Percentiles rank a stretch among this genome's conserved stretches.
Conservation (phyloP, 2,888 invertebrate species). For the Drosophila neotestacea region DNA sequence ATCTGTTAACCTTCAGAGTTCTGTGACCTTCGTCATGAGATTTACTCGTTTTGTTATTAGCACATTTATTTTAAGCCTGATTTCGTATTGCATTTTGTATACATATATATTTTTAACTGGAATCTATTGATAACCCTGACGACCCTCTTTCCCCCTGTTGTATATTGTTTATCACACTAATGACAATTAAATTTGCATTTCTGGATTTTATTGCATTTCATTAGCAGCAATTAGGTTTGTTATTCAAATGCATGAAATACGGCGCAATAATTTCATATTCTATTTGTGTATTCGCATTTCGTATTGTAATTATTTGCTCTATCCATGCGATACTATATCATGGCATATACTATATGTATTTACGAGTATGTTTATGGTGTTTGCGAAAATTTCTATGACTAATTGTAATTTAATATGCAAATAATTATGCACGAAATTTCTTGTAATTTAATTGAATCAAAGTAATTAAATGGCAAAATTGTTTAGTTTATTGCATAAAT, state of each 20-base stretch:
- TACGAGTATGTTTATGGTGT: constrained; percentile 5
- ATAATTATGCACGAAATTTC: constrained; percentile 56
- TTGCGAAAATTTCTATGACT: constrained; percentile 20
- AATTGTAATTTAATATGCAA: constrained; percentile 67
- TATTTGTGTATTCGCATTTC: constrained; percentile 31
- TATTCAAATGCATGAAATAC: constrained; percentile 46
- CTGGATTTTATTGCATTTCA: constrained; percentile 50
- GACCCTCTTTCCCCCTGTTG: constrained; percentile 1
- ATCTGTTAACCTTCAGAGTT: not conserved
- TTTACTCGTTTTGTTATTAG: constrained; percentile 1
- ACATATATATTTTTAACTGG: constrained; percentile 8
- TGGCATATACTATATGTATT: not conserved
- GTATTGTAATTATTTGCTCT: constrained; percentile 31
- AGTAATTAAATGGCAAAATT: constrained; percentile 42
- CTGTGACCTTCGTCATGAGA: constrained; percentile 1
- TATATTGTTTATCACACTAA: constrained; percentile 46
- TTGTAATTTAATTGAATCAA: constrained; percentile 41
- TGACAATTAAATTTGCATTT: constrained; percentile 61
- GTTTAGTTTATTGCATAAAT: constrained; percentile 20
- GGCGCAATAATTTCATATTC: constrained; percentile 32
- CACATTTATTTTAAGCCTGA: constrained; percentile 23
- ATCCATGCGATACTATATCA: constrained; percentile 32
- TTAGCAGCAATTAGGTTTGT: constrained; percentile 56
- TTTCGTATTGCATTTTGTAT: not conserved
- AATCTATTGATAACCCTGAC: constrained; percentile 28